Base-by-base conservation (phyloP, 1,140 invertebrate genomes). In the Zaprionus kolodkinae region DNA sequence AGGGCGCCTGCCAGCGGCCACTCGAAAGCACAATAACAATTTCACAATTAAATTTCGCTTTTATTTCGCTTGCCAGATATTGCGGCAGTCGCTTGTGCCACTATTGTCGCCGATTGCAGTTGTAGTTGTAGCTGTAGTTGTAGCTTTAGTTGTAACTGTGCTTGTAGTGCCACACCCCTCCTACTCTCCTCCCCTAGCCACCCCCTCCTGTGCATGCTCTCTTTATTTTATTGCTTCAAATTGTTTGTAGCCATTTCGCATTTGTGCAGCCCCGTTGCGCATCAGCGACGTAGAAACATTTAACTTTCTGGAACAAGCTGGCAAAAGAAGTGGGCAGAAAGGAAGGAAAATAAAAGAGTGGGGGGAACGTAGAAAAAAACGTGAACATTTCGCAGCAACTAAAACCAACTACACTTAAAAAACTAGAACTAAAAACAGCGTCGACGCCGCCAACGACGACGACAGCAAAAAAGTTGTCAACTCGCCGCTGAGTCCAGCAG, bases 191-290 rank as follows among this genome's bases (percentile, higher is more conserved):
- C 36, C 3, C 17, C 25, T 11, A 21, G 2, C 21, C 21, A 21
- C 21, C 21, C 21, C 11, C 36, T 30, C 15, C 36, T 65, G 61
- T 36, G 69, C 74, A 80, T 72, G 70, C 85, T 72, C 85, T 88
- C 85, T 88, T 80, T 89, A 88, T 89, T 89, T 89, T 88, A 88
- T 88, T 88, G 84, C 84, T 76, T 88, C 84, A 88, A 88, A 88
- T 88, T 88, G 84, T 88, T 88, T 88, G 84, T 89, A 84, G 84
- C 84, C 84, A 88, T 89, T 88, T 89, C 84, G 84, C 85, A 89
- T 88, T 88, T 88, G 84, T 88, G 84, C 84, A 78, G 84, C 85
- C 78, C 74, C 80, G 81, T 79, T 88, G 84, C 85, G 62, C 79
- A 82, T 73, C 78, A 77, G 69, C 78, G 79, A 81, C 79, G 65